Evolutionary conservation across 2,797 vertebrate species (phyloP), one percentile per base, ranked within the genome.

Genomic region (Sebastiscus albofasciatus): DNA sequence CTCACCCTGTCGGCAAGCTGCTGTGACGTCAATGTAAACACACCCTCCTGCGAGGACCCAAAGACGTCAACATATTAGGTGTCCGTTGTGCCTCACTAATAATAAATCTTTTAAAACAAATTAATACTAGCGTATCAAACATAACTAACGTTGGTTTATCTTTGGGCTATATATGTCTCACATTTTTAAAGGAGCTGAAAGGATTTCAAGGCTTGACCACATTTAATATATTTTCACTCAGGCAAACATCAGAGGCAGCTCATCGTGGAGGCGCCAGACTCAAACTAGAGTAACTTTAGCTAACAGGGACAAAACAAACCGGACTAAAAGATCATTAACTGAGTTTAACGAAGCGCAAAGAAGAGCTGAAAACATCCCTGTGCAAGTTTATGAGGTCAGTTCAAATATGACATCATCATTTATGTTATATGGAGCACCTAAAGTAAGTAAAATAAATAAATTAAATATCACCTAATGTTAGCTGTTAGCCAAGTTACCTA

Each of bases 1-100:
- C 93, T 92, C 59, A 95, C 95, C 90, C 62, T 73, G 39, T 88
- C 74, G 67, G 36, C 55, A 72, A 90, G 82, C 73, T 76, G 80
- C 26, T 82, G 66, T 93, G 92, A 94, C 93, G 92, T 91, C 70
- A 66, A 66, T 9, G 87, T 93, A 94, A 94, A 94, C 92, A 93
- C 93, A 79, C 91, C 91, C 85, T 91, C 18, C 36, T 1, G 14
- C 31, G 2, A 93, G 77, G 92, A 92, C 92, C 92, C 11, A 3
- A 3, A 16, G 2, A 82, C 87, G 81, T 88, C 70, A 91, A 78
- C 72, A 72, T 77, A 69, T 61, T 80, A 89, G 93, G 69, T 85
- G 86, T 29, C 86, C 20, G 1, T 2, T 8, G 77, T 56, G 93
- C 94, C 92, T 79, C 0, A 74, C 4, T 74, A 36, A 36, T 36